A percentile compares a stretch with the other conserved stretches of the same genome.
These are phyloP conservation scores for Scaptomyza parva DNA, from an alignment of 2,888 invertebrate genomes.

Conservation along the genomic window DNA sequence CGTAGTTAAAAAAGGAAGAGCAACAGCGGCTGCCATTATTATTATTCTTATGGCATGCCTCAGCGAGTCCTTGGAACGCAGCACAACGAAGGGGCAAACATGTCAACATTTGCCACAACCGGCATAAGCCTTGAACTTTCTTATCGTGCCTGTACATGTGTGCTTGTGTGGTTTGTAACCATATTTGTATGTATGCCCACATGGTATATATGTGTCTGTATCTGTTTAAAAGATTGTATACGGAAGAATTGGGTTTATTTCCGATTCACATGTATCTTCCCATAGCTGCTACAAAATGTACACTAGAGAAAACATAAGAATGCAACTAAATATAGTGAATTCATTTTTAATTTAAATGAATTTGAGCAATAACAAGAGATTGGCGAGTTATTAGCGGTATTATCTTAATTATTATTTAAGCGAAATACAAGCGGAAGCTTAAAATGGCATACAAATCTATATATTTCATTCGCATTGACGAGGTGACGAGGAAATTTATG, in stretches of 20 bases:
- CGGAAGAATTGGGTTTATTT: slow-evolving; percentile 61
- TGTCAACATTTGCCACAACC: slow-evolving; percentile 67
- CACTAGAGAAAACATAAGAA: slow-evolving; percentile 11
- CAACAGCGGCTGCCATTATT: slow-evolving; percentile 56
- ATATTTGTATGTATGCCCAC: no score
- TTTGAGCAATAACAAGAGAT: not conserved
- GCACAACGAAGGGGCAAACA: slow-evolving; percentile 45
- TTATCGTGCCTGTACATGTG: slow-evolving; percentile 24
- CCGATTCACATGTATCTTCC: slow-evolving; percentile 50
- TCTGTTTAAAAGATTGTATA: slow-evolving; percentile 40
- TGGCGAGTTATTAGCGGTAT: not conserved
- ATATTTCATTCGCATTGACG: slow-evolving; percentile 22
- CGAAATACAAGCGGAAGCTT: not conserved
- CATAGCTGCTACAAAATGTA: slow-evolving; percentile 16
- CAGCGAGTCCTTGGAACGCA: slow-evolving; percentile 48
- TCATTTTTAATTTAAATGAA: not conserved
- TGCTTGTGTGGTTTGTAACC: slow-evolving; percentile 10
- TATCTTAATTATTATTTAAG: not conserved
- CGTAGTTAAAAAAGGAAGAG: slow-evolving; percentile 22
- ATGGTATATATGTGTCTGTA: not conserved
- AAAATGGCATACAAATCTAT: not conserved
- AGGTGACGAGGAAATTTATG: not conserved
- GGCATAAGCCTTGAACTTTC: slow-evolving; percentile 65
- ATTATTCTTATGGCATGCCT: slow-evolving; percentile 65
- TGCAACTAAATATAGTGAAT: not conserved